Base-by-base conservation (phyloP, 1,140 invertebrate genomes). In the Drosophila lacteicornis region DNA sequence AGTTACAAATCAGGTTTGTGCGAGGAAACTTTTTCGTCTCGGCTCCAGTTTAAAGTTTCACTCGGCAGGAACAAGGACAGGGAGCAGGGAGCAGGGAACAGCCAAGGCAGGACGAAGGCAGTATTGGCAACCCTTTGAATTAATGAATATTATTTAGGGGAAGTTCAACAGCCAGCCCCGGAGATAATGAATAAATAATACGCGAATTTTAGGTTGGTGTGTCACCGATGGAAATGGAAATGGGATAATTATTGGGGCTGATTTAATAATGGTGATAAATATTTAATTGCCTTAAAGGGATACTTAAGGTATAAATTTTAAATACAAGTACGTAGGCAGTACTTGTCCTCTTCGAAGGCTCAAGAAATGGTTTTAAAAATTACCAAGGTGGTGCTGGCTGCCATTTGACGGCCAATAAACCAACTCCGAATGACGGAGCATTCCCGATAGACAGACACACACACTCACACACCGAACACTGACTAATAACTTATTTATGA, bases 401-500 rank as follows among this genome's bases (percentile, higher is more conserved):
- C 19, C 53, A 40, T 25, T 40, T 56, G 17, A 40, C 30, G 40
- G 40, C 46, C 40, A 71, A 53, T 74, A 69, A 49, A 59, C 53
- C 43, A 25, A 46, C 25, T 33, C 38, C 36, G 7, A 40, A 59
- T 38, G 57, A 56, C 22, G 36, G 33, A 55, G 19, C 33, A 22
- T 22, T 55, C 17, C 53, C 53, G 53, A 22, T 55, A 38, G 36
- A 40, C 53, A 55, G 33, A 55, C 51, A 15, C n/a, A 51, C 13
- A 1, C 19, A 22, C 19, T 22, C 19, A 74, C 13, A 74, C 49
- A 42, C 42, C 11, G 55, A 78, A 81, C 69, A 76, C 79, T 76
- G 83, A 79, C 83, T 82, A 86, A 87, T 87, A 87, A 86, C 83
- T 82, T 86, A 86, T 86, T 87, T 87, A 86, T 86, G 80, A 79